Percentiles rank a stretch among this genome's conserved stretches.
Conservation (phyloP, 2,113 vertebrate species). For the Psilopsiagon aymara region DNA sequence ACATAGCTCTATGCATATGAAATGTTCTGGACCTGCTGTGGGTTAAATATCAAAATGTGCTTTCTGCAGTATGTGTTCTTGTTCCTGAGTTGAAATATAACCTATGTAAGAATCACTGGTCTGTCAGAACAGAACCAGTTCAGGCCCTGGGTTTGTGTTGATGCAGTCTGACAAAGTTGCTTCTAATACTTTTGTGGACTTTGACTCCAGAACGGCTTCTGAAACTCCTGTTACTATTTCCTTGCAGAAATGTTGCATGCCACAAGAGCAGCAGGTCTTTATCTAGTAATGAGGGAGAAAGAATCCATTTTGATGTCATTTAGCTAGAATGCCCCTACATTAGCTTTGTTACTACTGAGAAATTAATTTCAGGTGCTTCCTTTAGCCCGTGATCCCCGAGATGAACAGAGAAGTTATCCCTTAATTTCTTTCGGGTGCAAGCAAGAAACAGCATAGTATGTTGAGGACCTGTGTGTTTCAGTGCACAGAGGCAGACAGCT, state of each 20-base stretch:
- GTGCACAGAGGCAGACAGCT: neutral
- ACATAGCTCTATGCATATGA: neutral
- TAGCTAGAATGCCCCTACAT: neutral
- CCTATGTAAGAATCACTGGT: neutral
- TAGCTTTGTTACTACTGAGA: neutral
- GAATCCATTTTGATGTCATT: fast-evolving
- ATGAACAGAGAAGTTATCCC: neutral
- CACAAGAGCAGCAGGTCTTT: neutral
- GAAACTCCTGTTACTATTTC: neutral
- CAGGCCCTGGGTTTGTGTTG: neutral
- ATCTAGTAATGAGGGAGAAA: neutral
- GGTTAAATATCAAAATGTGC: neutral
- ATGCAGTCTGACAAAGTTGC: neutral
- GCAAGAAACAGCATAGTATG: neutral
- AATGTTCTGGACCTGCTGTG: neutral
- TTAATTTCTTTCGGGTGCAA: neutral
- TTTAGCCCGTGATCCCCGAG: fast-evolving
- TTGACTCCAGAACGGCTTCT: neutral
- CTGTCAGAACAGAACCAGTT: neutral
- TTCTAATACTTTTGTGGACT: neutral
- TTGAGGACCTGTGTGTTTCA: neutral
- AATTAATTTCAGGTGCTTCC: neutral
- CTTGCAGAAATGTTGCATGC: neutral
- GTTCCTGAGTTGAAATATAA: neutral
- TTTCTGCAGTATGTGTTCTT: neutral